These are phyloP conservation scores for Flabesymbios commensalis DNA, from an alignment of 2,888 invertebrate species.

Conservation along the genomic window DNA sequence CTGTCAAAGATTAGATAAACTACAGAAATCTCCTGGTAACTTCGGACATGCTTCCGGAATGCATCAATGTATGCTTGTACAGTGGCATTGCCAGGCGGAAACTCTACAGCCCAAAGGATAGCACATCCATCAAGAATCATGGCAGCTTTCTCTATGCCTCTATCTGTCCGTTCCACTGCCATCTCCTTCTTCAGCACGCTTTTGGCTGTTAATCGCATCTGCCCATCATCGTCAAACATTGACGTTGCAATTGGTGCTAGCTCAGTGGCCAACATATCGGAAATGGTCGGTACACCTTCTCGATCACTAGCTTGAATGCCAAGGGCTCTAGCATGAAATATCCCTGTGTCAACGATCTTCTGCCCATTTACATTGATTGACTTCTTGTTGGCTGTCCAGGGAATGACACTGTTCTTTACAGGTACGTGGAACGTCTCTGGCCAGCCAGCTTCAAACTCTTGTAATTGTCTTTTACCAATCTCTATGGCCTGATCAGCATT, in stretches of 20 bases:
- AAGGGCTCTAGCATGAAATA: conserved; percentile 11
- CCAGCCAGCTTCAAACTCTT: conserved; percentile 17
- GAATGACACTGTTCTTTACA: conserved; percentile 4
- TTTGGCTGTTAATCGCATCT: neutral
- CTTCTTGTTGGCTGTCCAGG: conserved; percentile 18
- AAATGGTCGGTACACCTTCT: neutral
- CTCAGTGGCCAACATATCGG: conserved; percentile 1
- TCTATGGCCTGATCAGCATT: conserved; percentile 23
- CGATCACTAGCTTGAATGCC: neutral
- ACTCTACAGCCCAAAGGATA: conserved; percentile 1
- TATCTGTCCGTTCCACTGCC: neutral
- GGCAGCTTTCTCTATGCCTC: neutral
- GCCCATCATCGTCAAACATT: conserved; percentile 6
- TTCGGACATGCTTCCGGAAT: neutral
- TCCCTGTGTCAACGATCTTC: conserved; percentile 9
- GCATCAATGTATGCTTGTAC: conserved; percentile 8
- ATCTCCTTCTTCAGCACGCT: neutral
- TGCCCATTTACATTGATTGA: conserved; percentile 12
- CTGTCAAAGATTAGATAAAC: conserved; percentile 4
- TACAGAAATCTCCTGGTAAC: neutral
- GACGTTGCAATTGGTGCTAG: conserved; percentile 6
- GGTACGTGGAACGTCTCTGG: conserved; percentile 21
- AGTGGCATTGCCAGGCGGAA: neutral
- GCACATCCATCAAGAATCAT: conserved; percentile 8
- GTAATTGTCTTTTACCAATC: conserved; percentile 15